Evolutionary conservation across 2,113 vertebrate species (phyloP).

Genomic region (Notiomystis cincta): DNA sequence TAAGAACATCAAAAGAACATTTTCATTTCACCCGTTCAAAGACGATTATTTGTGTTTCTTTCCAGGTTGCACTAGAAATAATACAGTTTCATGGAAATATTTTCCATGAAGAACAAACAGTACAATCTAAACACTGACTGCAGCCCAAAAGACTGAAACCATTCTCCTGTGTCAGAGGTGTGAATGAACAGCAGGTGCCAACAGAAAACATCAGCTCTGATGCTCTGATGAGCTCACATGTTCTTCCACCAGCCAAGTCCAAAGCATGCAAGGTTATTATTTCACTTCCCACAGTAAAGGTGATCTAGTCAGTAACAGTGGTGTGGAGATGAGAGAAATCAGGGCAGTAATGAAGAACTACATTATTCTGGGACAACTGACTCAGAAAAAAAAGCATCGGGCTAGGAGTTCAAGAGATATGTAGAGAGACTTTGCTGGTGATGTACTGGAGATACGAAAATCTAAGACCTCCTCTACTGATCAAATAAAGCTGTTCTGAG

Average conservation of each 20-base stretch:
- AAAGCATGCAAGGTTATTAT: background rate
- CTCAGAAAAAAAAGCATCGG: background rate
- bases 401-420: background rate
- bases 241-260: background rate
- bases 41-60: background rate
- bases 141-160: background rate
- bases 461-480: background rate
- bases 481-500: background rate
- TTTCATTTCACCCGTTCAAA: background rate
- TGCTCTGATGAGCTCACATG: background rate
- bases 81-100: background rate
- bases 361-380: background rate
- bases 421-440: background rate
- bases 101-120: conserved; percentile 7
- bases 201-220: conserved; percentile 37
- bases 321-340: background rate
- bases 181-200: conserved; percentile 17
- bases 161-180: conserved; percentile 27
- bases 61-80: background rate
- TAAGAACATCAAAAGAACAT: background rate
- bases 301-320: background rate
- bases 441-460: background rate
- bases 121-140: conserved; percentile 1
- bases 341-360: background rate
- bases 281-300: background rate